A percentile compares a stretch with the other conserved stretches of the same genome.
phyloP scores from a whole-genome alignment of 2,797 vertebrate genomes.

The Eulemur rubriventer region DNA sequence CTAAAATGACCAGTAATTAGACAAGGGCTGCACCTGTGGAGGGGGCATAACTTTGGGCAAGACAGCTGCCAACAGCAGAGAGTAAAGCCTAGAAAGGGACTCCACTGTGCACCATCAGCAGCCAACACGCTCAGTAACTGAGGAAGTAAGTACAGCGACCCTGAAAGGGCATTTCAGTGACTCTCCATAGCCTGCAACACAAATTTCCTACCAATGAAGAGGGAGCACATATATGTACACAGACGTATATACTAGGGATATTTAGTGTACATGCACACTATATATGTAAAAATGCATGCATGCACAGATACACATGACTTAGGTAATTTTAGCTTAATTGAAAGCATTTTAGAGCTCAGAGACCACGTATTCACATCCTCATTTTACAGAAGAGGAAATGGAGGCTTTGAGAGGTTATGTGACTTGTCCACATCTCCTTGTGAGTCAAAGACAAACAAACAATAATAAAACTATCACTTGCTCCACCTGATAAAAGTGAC shows the following conservation, averaged over 20 bases:
- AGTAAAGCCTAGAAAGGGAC: neutral
- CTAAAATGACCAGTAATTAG: neutral
- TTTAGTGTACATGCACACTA: neutral
- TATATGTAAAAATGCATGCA: neutral
- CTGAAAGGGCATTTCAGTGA: neutral
- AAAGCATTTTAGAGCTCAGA: conserved; percentile 17
- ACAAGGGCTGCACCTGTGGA: neutral
- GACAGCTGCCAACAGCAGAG: neutral
- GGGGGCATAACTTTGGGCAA: neutral
- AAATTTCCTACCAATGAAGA: neutral
- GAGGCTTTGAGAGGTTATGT: neutral
- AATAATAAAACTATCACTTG: neutral
- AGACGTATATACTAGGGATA: neutral
- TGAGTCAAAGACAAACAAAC: neutral
- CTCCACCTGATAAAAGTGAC: neutral
- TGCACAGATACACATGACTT: neutral
- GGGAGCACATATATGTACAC: accelerated
- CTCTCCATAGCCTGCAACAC: neutral
- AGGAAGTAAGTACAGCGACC: neutral
- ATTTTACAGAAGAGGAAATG: conserved; percentile 8
- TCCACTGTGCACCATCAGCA: neutral
- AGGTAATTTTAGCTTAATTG: neutral
- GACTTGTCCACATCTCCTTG: neutral
- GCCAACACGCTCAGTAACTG: neutral
- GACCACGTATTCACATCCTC: neutral